phyloP scores from a whole-genome alignment of 2,113 vertebrate species.

The Galemys pyrenaicus region DNA sequence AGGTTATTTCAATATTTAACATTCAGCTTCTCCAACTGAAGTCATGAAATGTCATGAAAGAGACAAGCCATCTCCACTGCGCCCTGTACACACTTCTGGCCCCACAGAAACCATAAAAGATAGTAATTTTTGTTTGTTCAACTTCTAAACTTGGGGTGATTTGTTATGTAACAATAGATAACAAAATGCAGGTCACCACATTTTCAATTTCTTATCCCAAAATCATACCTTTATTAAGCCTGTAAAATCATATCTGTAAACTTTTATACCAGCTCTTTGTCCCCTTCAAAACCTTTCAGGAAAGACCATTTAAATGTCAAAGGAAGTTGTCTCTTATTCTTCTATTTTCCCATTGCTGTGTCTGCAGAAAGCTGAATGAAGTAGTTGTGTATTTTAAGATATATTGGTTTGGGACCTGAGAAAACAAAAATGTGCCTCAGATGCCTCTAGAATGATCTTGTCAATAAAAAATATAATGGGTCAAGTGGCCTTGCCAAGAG shows the following conservation, averaged over 20 bases:
- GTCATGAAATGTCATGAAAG: background rate
- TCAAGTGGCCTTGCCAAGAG: conserved; percentile 32
- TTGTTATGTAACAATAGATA: background rate
- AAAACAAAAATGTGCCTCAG: conserved; percentile 5
- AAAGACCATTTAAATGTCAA: background rate
- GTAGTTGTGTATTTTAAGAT: background rate
- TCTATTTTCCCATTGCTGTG: background rate
- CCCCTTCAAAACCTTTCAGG: background rate
- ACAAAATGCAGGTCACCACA: background rate
- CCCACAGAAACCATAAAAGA: background rate
- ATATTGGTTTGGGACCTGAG: conserved; percentile 22
- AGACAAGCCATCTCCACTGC: background rate
- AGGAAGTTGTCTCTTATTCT: background rate
- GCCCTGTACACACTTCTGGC: background rate
- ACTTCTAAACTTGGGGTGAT: background rate
- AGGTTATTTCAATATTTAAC: background rate
- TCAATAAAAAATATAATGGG: conserved; percentile 25
- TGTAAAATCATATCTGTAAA: background rate
- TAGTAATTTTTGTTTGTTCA: background rate
- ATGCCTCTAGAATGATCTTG: background rate
- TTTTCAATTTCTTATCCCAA: background rate
- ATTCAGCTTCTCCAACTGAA: background rate
- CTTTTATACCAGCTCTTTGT: background rate
- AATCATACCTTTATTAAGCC: background rate
- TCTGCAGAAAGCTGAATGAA: conserved; percentile 47